A percentile compares a stretch with the other conserved stretches of the same genome.
Evolutionary conservation across 2,113 vertebrate genomes (phyloP).

Genomic region (chimpanzee (Pan troglodytes)): DNA sequence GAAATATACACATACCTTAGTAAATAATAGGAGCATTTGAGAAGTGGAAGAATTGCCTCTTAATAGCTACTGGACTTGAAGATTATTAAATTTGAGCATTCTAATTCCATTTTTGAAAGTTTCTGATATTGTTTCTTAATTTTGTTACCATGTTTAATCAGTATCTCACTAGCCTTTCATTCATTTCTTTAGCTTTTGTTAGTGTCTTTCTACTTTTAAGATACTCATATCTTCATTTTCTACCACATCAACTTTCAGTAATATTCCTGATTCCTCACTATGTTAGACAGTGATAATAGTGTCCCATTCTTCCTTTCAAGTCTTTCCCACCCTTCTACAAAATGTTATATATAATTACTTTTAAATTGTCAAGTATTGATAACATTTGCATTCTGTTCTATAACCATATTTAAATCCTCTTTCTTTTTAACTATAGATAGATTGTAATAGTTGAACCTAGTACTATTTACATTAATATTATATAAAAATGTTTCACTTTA

Average conservation of each 20-base stretch:
- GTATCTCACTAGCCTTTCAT: background rate
- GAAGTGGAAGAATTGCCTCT: background rate
- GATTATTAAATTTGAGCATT: slow-evolving; percentile 29
- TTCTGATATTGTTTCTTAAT: slow-evolving; percentile 21
- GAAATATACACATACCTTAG: background rate
- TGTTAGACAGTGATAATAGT: background rate
- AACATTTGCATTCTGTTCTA: background rate
- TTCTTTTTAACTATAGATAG: background rate
- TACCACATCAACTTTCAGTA: background rate
- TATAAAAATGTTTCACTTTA: slow-evolving; percentile 25
- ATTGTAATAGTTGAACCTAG: slow-evolving; percentile 11
- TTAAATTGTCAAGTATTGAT: background rate
- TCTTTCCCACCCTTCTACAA: background rate
- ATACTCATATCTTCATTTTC: background rate
- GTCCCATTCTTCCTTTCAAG: background rate
- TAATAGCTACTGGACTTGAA: slow-evolving; percentile 2
- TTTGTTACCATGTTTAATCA: slow-evolving; percentile 39
- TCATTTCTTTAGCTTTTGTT: slow-evolving; percentile 2
- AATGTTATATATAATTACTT: background rate
- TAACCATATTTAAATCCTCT: background rate
- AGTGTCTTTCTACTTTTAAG: background rate
- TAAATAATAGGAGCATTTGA: slow-evolving; percentile 6
- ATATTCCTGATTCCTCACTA: background rate
- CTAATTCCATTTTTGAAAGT: background rate
- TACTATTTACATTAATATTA: background rate